Evolutionary conservation across 2,113 vertebrate species (phyloP), one percentile per base, ranked within the genome.

Genomic region (Numida meleagris): DNA sequence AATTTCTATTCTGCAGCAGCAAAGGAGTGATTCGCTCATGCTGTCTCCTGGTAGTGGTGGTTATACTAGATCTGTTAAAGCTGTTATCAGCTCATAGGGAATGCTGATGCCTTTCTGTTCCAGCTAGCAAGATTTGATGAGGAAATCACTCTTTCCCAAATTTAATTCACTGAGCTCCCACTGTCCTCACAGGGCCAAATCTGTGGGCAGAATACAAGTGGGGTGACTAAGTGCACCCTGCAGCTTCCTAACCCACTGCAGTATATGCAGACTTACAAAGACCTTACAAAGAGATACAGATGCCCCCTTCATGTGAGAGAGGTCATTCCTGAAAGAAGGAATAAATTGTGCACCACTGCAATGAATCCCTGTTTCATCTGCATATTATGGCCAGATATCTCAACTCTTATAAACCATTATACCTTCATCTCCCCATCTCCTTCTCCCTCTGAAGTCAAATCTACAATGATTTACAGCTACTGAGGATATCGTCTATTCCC

Each of bases 1-100:
- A 62, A 82, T 93, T 91, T 82, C 84, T 94, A 46, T 92, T 87
- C 93, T 71, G 36, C 46, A 66, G 53, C 66, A 78, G 70, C 70
- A 65, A 85, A 85, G 50, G 75, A 87, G 71, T 74, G 45, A 82
- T 77, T 53, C 3, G 5, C 24, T 70, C 80, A 5, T n/a, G 27
- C 42, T 62, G 29, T 73, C 84, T 91, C 59, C 78, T 55, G 82
- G 63, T 45, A 85, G 45, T 2, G 0, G 71, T 89, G 65, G 75
- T 59, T 92, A 67, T 42, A 55, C 53, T 82, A 45, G 33, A 70
- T 82, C 81, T 89, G 92, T 87, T 92, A 87, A 91, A 82, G 31
- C 14, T 80, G n/a, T 87, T 95, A 70, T 45, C 72, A 62, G 29
- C 36, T 82, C 84, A 40, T 66, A 34, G 45, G 53, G 88, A 86